A percentile compares a stretch with the other conserved stretches of the same genome.
phyloP scores from a whole-genome alignment of 2,797 vertebrate genomes.

The Chiloscyllium punctatum region DNA sequence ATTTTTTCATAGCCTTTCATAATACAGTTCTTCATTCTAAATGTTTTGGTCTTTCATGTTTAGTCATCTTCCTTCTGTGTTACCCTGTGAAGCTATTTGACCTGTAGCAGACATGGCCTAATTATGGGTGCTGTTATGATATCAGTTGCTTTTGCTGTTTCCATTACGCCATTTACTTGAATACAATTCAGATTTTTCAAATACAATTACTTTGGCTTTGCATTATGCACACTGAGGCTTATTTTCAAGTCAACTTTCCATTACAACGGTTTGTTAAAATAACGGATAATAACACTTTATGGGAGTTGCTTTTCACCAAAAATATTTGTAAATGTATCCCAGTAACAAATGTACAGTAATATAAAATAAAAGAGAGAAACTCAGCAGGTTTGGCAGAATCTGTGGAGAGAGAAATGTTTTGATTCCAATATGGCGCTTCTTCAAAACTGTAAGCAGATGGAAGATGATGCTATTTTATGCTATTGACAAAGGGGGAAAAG shows the following conservation, averaged over 20 bases:
- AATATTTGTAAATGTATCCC: neutral
- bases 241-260: neutral
- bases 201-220: neutral
- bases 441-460: neutral
- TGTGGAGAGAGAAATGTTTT: neutral
- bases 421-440: neutral
- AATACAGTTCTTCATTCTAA: neutral
- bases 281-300: neutral
- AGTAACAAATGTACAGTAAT: neutral
- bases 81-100: neutral
- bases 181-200: neutral
- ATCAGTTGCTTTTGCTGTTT: neutral
- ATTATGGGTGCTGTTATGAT: neutral
- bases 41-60: neutral
- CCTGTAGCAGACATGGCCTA: neutral
- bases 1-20: neutral
- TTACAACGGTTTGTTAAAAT: neutral
- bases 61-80: neutral
- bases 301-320: neutral
- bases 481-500: too few relatives aligned
- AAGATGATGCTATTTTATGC: too few relatives aligned
- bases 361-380: neutral
- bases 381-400: neutral
- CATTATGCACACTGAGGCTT: neutral
- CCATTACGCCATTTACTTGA: neutral